Conservation (phyloP, 2,113 vertebrate genomes). For the Geococcyx californianus region DNA sequence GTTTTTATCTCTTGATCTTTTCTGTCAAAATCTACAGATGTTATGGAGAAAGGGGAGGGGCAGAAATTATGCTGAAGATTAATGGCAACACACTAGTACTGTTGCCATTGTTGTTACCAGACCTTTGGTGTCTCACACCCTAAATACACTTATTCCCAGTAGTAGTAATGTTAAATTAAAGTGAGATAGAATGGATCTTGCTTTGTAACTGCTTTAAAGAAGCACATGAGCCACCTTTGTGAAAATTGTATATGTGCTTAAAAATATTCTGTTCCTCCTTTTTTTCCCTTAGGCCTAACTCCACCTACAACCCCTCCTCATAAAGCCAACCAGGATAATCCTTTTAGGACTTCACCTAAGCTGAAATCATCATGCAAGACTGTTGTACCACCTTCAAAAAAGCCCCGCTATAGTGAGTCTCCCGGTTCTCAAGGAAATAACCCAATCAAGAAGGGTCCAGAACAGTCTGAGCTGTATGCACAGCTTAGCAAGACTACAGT, state of each 20-base stretch:
- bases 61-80: background rate
- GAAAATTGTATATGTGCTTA: background rate
- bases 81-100: background rate
- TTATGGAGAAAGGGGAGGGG: background rate
- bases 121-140: background rate
- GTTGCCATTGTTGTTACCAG: background rate
- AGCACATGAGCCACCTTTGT: background rate
- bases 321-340: constrained; percentile 98
- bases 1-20: constrained; percentile 47
- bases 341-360: constrained; percentile 96
- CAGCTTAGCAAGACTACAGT: constrained; percentile 91
- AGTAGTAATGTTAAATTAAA: background rate
- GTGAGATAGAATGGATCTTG: background rate
- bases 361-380: constrained; percentile 94
- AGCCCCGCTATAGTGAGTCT: constrained; percentile 87
- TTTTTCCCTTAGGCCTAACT: constrained; percentile 89
- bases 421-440: constrained; percentile 82
- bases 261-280: constrained; percentile 40
- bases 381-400: constrained; percentile 87
- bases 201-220: constrained; percentile 40
- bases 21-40: background rate
- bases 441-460: constrained; percentile 84
- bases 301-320: constrained; percentile 99
- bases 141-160: background rate
- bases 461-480: constrained; percentile 93